A percentile compares a stretch with the other conserved stretches of the same genome.
Evolutionary conservation across 2,888 invertebrate species (phyloP).

Genomic region (Atethmia centrago): DNA sequence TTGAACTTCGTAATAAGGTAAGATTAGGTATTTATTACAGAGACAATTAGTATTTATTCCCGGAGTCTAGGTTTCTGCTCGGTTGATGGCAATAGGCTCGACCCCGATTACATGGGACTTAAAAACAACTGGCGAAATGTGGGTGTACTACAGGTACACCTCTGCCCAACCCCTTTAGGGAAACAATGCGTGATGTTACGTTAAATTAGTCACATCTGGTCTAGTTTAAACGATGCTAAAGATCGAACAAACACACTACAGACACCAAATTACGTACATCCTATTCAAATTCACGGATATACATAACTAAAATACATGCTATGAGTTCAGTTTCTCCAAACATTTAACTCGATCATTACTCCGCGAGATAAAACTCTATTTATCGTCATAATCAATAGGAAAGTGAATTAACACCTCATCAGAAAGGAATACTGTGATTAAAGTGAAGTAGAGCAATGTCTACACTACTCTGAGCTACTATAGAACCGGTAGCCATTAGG

Average conservation of each 20-base stretch:
- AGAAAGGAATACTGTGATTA: constrained; percentile 53
- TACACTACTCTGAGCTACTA: constrained; percentile 28
- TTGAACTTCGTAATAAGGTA: background rate
- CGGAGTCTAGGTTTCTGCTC: too few relatives aligned
- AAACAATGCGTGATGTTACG: too few relatives aligned
- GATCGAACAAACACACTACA: too few relatives aligned
- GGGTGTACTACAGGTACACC: too few relatives aligned
- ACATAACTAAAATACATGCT: background rate
- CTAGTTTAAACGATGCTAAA: background rate
- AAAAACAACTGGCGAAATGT: too few relatives aligned
- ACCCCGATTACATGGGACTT: too few relatives aligned
- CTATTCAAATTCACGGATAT: background rate
- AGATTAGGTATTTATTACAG: background rate
- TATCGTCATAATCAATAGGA: constrained; percentile 48
- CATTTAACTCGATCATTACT: constrained; percentile 6
- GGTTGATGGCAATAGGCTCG: too few relatives aligned
- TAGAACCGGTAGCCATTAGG: constrained; percentile 57
- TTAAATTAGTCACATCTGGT: too few relatives aligned
- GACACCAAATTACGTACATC: too few relatives aligned
- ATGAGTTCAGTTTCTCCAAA: constrained; percentile 19
- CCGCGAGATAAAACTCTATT: constrained; percentile 7
- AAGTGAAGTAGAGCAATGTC: constrained; percentile 42
- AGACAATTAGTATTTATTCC: background rate
- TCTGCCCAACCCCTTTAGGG: too few relatives aligned
- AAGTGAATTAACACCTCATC: constrained; percentile 63